Evolutionary conservation across 1,140 invertebrate genomes (phyloP).

Genomic region (Drosophila busckii): DNA sequence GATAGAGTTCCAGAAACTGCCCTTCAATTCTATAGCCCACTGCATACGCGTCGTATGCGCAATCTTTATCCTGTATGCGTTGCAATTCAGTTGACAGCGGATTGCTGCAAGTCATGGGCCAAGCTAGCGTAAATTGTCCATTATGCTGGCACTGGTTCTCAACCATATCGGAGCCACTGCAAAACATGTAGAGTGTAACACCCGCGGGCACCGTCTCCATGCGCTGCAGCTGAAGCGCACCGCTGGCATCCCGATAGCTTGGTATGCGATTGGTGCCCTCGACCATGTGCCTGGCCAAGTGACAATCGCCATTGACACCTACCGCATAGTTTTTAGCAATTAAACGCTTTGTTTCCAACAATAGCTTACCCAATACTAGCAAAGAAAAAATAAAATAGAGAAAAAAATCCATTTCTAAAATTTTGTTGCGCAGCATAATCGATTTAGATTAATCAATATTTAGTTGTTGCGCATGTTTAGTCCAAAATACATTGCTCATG

Average conservation of each 20-base stretch:
- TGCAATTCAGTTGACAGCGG: conserved; percentile 17
- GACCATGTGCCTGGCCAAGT: conserved; percentile 11
- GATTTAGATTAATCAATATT: no score
- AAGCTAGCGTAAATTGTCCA: conserved; percentile 8
- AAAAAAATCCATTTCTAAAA: neutral
- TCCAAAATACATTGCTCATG: no score
- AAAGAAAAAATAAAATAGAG: neutral
- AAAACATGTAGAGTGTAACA: conserved; percentile 33
- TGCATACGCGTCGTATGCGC: conserved; percentile 21
- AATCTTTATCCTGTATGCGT: conserved; percentile 6
- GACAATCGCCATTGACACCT: conserved; percentile 23
- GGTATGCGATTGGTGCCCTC: conserved; percentile 46
- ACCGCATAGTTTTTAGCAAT: neutral
- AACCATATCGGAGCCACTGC: conserved; percentile 15
- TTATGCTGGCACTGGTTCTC: conserved; percentile 33
- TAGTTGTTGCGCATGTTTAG: no score
- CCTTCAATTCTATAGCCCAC: conserved; percentile 39
- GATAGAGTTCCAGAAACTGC: conserved; percentile 37
- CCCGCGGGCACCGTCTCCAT: conserved; percentile 36
- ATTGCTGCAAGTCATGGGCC: conserved; percentile 33
- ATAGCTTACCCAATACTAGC: neutral
- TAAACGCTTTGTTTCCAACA: fast-evolving
- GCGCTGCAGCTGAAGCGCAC: conserved; percentile 36
- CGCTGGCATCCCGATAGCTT: conserved; percentile 35
- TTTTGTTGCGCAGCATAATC: no score